Conservation (phyloP, 1,140 invertebrate species). For the Aphelenchoides avenae region DNA sequence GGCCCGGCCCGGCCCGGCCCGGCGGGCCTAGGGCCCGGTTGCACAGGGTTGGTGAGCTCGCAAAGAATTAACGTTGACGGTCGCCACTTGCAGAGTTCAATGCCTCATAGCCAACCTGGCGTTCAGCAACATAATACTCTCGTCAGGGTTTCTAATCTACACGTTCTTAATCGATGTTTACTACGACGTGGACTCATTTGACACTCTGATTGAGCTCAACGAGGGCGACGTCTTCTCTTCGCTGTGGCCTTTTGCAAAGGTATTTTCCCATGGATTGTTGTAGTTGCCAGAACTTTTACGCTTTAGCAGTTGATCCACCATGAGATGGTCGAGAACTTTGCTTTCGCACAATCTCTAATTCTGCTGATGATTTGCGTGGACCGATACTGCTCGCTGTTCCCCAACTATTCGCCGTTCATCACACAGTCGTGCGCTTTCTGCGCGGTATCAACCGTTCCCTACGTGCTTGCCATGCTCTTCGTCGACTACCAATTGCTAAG, state of each 20-base stretch:
- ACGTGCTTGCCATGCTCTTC: slow-evolving; percentile 29
- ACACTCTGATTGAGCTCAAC: slow-evolving; percentile 30
- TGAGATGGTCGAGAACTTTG: slow-evolving; percentile 35
- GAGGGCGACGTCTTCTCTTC: slow-evolving; percentile 7
- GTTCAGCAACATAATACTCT: slow-evolving; percentile 30
- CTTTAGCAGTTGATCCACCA: slow-evolving; percentile 36
- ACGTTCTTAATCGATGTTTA: slow-evolving; percentile 41
- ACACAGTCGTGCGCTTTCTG: slow-evolving; percentile 10
- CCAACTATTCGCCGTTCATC: slow-evolving; percentile 18
- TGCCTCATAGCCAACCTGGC: slow-evolving; percentile 34
- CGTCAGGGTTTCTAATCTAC: slow-evolving; percentile 31
- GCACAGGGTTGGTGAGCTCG: no score
- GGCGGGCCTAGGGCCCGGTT: no score
- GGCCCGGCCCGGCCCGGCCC: no score
- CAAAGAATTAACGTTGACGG: no score
- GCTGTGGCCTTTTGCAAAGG: slow-evolving; percentile 37
- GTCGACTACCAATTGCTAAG: slow-evolving; percentile 31
- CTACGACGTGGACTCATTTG: slow-evolving; percentile 39
- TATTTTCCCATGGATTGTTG: no score
- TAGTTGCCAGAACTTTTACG: no score
- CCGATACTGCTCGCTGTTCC: slow-evolving; percentile 31
- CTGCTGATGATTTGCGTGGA: slow-evolving; percentile 31
- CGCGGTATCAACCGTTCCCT: slow-evolving; percentile 22
- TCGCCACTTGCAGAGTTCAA: slow-evolving; percentile 37
- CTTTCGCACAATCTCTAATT: slow-evolving; percentile 28